Conservation (phyloP, 2,797 vertebrate species). For the Limnodromus scolopaceus region DNA sequence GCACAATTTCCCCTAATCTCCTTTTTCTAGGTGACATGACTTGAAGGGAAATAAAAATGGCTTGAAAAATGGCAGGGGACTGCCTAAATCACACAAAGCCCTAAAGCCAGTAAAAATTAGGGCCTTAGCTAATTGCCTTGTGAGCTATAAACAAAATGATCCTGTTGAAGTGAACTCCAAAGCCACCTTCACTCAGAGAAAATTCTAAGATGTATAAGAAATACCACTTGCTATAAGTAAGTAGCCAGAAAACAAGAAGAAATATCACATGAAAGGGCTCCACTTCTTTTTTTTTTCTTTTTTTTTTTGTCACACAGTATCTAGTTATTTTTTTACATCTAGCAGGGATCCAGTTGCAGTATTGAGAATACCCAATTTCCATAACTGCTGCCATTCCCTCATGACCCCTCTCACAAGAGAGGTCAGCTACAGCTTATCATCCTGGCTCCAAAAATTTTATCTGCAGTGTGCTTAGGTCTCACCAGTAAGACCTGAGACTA, state of each 20-base stretch:
- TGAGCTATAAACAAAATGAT: neutral
- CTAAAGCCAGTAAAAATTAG: neutral
- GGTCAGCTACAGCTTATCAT: neutral
- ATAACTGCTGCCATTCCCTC: neutral
- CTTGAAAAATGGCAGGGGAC: neutral
- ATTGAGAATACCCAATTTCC: neutral
- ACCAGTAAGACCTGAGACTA: rapidly evolving
- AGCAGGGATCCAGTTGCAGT: neutral
- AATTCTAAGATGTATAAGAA: neutral
- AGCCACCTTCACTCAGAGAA: neutral
- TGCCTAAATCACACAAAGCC: neutral
- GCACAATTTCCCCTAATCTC: neutral
- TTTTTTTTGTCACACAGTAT: neutral
- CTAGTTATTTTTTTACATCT: neutral
- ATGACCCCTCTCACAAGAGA: neutral
- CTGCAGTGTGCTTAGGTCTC: neutral
- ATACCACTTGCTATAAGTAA: neutral
- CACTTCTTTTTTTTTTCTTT: neutral
- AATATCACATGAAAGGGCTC: rapidly evolving
- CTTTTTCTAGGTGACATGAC: neutral
- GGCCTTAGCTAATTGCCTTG: neutral
- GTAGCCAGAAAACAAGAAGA: neutral
- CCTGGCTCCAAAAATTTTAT: neutral
- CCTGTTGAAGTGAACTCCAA: neutral
- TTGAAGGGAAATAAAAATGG: neutral